Percentiles rank a stretch among this genome's conserved stretches.
Evolutionary conservation across 2,888 invertebrate genomes (phyloP).

Genomic region (Melinaea marsaeus): DNA sequence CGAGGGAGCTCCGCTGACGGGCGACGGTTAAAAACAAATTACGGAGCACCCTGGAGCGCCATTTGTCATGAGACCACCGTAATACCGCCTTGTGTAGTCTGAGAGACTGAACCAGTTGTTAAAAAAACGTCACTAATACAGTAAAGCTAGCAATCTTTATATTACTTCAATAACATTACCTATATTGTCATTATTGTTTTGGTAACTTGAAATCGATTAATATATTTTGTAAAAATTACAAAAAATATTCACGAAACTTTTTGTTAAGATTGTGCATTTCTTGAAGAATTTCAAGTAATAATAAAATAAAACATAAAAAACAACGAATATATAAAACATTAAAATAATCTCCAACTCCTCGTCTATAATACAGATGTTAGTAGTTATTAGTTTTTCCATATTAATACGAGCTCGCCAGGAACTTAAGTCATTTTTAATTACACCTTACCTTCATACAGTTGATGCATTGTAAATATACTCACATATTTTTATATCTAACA

Average conservation of each 20-base stretch:
- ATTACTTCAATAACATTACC: too few species aligned
- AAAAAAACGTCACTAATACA: not conserved
- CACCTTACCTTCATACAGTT: conserved; percentile 19
- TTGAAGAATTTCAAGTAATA: too few species aligned
- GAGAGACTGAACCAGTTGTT: conserved; percentile 36
- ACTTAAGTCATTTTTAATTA: conserved; percentile 66
- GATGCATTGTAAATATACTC: not conserved
- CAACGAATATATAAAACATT: not conserved
- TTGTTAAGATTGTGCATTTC: too few species aligned
- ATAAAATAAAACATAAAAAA: too few species aligned
- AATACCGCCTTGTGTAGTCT: conserved; percentile 44
- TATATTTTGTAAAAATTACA: too few species aligned
- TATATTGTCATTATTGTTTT: too few species aligned
- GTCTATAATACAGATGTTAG: conserved; percentile 51
- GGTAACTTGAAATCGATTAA: too few species aligned
- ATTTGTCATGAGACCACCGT: conserved; percentile 59
- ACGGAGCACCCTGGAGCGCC: conserved; percentile 65
- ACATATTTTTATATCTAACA: too few species aligned
- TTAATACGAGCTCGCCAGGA: conserved; percentile 35
- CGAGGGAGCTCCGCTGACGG: conserved; percentile 52
- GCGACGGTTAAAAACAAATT: conserved; percentile 73
- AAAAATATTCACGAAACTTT: too few species aligned
- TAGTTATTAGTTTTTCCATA: conserved; percentile 41
- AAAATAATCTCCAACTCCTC: conserved; percentile 32
- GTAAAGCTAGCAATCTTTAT: too few species aligned